These are phyloP conservation scores for Sebastes elongatus DNA, from an alignment of 2,797 vertebrate genomes.

Conservation along the genomic window DNA sequence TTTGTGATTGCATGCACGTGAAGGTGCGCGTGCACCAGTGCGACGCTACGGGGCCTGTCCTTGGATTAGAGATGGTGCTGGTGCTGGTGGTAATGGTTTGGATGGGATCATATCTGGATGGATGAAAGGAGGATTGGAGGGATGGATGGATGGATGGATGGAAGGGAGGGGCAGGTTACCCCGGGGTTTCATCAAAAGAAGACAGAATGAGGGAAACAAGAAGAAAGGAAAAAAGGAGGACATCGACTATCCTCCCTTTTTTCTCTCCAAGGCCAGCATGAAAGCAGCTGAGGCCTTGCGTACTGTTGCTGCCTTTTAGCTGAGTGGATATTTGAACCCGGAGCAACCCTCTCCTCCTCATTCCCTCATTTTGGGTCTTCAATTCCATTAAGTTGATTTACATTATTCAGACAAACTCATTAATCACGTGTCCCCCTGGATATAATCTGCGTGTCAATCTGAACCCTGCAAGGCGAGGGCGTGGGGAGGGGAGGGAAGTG, in stretches of 20 bases:
- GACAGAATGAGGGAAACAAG: slow-evolving; percentile 64
- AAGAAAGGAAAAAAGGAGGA: slow-evolving; percentile 48
- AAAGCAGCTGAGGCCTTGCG: slow-evolving; percentile 75
- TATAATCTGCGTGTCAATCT: slow-evolving; percentile 77
- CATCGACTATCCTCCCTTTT: slow-evolving; percentile 22
- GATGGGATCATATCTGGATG: slow-evolving; percentile 48
- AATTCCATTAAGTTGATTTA: slow-evolving; percentile 89
- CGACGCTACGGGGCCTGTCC: slow-evolving; percentile 26
- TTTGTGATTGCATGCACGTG: slow-evolving; percentile 29
- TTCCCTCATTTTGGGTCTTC: slow-evolving; percentile 67
- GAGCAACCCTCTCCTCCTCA: slow-evolving; percentile 41
- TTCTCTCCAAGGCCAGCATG: slow-evolving; percentile 59
- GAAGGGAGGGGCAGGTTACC: slow-evolving; percentile 36
- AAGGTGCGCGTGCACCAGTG: slow-evolving; percentile 19
- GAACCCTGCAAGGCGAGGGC: slow-evolving; percentile 41
- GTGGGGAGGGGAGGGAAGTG: neutral
- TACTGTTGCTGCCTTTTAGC: slow-evolving; percentile 82
- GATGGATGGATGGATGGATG: slow-evolving; percentile 15
- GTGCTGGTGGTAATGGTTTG: slow-evolving; percentile 52
- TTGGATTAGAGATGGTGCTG: slow-evolving; percentile 49
- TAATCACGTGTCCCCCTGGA: slow-evolving; percentile 80
- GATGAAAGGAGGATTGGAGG: slow-evolving; percentile 44
- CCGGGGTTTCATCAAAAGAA: slow-evolving; percentile 56
- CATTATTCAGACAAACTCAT: slow-evolving; percentile 82
- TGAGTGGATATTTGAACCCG: slow-evolving; percentile 88